Evolutionary conservation across 2,797 vertebrate genomes (phyloP), one percentile per base, ranked within the genome.

Genomic region (Emydoidea blandingii): DNA sequence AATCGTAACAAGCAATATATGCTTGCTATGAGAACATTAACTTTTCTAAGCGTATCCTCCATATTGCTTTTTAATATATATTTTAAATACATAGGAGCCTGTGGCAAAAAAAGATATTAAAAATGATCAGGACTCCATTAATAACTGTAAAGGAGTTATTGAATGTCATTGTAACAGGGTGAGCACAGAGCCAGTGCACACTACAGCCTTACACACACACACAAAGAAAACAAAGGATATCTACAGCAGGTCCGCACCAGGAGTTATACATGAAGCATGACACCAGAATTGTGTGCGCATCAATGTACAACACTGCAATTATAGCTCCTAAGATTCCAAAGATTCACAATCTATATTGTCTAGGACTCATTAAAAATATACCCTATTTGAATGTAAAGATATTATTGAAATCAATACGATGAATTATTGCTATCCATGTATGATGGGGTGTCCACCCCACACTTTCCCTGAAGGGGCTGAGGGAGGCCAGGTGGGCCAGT

Each of bases 161-260:
- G 0, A 78, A 62, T 57, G 10, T 8, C 62, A 6, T 82, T 62
- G 4, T 0, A 0, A 50, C 10, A 19, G 6, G 2, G 52, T 44
- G 86, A 83, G 76, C 81, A 85, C 34, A 85, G 29, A 88, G 89
- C 44, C 15, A 49, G 1, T 41, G 83, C 31, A 80, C 3, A 1
- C 3, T 3, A 44, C 62, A 83, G 80, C 31, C 76, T 56, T 44
- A 37, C 83, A n/a, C 37, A 34, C 83, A 34, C 29, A 74, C 19
- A 44, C 72, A 53, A 82, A 53, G 27, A 12, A 86, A 50, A 16
- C 47, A 54, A 78, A 0, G 4, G 53, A 4, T 44, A 62, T 62
- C 5, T 87, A 57, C 29, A 29, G 12, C 14, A 47, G 14, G 25
- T 49, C 41, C 15, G 16, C 44, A 29, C 6, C 41, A 78, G 15